These are phyloP conservation scores for Brachyalestes nurse DNA, from an alignment of 2,797 vertebrate species.

Conservation along the genomic window DNA sequence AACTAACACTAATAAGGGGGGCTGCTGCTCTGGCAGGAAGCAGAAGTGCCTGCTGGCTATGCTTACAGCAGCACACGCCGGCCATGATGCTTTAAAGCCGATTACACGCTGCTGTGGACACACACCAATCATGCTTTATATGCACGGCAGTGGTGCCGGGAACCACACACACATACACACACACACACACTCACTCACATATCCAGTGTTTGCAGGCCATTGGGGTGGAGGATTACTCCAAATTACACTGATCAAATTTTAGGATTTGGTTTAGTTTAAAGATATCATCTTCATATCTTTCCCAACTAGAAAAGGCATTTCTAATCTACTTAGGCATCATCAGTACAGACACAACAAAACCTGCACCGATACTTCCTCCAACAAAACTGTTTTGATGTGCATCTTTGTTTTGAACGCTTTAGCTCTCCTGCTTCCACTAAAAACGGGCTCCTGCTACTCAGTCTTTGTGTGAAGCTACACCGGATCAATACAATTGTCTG, in stretches of 20 bases:
- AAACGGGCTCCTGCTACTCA: slow-evolving; percentile 25
- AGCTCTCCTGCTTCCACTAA: slow-evolving; percentile 58
- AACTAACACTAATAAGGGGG: slow-evolving; percentile 57
- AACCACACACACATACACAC: slow-evolving; percentile 64
- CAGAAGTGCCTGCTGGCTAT: slow-evolving; percentile 52
- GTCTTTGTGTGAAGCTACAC: slow-evolving; percentile 11
- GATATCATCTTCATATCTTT: slow-evolving; percentile 11
- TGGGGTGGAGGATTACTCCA: slow-evolving; percentile 14
- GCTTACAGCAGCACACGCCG: slow-evolving; percentile 65
- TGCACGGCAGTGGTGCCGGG: slow-evolving; percentile 58
- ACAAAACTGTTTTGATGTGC: not conserved
- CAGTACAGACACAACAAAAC: slow-evolving; percentile 15
- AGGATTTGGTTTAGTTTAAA: not conserved
- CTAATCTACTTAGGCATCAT: not conserved
- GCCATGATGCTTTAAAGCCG: slow-evolving; percentile 76
- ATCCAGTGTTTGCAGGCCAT: not conserved
- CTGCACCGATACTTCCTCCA: slow-evolving; percentile 5
- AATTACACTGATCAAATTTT: slow-evolving; percentile 10
- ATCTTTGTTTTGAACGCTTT: not conserved
- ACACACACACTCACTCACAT: slow-evolving; percentile 29
- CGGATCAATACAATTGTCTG: slow-evolving; percentile 8
- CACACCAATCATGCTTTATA: slow-evolving; percentile 67
- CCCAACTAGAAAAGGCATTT: not conserved
- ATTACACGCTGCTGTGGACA: slow-evolving; percentile 76
- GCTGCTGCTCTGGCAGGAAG: slow-evolving; percentile 55